Base-by-base conservation (phyloP, 2,113 vertebrate genomes). In the Triplophysa tibetana region DNA sequence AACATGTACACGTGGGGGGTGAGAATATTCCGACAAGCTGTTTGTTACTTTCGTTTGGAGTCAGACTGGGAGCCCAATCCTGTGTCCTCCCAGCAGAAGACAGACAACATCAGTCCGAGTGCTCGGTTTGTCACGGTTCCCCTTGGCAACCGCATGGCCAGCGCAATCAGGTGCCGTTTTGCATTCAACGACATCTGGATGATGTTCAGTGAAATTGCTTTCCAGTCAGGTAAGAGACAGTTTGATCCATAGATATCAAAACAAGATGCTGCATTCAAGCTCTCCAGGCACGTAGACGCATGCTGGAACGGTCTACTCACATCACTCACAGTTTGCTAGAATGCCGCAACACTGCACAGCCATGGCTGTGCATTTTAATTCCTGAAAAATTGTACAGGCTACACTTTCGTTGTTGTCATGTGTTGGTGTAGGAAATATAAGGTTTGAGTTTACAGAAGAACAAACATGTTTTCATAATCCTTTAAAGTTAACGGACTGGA, bases 151-250 rank as follows among this genome's bases (percentile, higher is more conserved):
- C 96, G 90, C 79, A 99, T 96, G 90, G 98, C 97, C 86, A 95
- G 91, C 0, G 89, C 95, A 87, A 96, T 99, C 87, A 97, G 93
- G 84, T 99, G 98, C 82, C 96, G 95, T 38, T 99, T 96, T 85
- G 93, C 95, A 87, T 99, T 99, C 0, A 90, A 92, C 0, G 97
- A 98, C 10, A 81, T 90, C 26, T 99, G 97, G 98, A 93, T 99
- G 95, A 94, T 99, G 93, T 96, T 99, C 92, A 99, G 98, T 4
- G 97, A 99, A 90, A 95, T 99, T 87, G 95, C 97, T 82, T 99
- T 99, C 89, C 97, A 99, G 84, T 99, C 97, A 81, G 97, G 97
- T 99, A 89, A 81, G 2, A 29, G 58, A 33, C 43, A 17, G 21
- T 41, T 70, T 56, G 66, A 16, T 13, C 8, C 6, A 38, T 38